Evolutionary conservation across 2,888 invertebrate species (phyloP), one percentile per base, ranked within the genome.

Genomic region (Resseliella maxima): DNA sequence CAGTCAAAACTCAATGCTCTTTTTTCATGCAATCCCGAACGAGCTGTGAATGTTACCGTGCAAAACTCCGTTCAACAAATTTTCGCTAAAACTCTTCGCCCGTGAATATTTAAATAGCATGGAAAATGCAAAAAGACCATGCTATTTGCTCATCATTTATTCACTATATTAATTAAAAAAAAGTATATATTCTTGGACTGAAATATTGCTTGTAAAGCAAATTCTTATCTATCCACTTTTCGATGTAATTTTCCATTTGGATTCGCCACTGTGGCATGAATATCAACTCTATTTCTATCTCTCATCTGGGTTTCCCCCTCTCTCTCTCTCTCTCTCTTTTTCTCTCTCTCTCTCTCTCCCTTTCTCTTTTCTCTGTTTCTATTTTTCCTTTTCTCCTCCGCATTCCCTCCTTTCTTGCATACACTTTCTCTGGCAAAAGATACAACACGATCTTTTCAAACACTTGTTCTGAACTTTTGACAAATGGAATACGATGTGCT

Each of bases 71-170:
- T 50, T 8, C 59, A 15, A 31, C 31, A n/a, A 72, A 31, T 31
- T 31, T 72, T 72, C n/a, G 31, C 31, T 72, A 1, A 27, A 72
- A 72, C 72, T 72, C 35, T 35, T 72, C 31, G 72, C 72, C 72
- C 35, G 72, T 72, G 72, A 72, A 72, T 72, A 72, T 72, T 72
- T 72, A 72, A 72, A 72, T 72, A 31, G 72, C 35, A 72, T 72
- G 31, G 72, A 72, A 72, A 72, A 18, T 72, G 72, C 72, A 72
- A 31, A 72, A 31, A 72, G 72, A 72, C 72, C 72, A 72, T 31
- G 72, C 72, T 72, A 72, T 72, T 31, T 72, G 72, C 72, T 72
- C 72, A 72, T 72, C 31, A 72, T 72, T 72, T 72, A 72, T 72
- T 72, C 31, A 72, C 72, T 24, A 59, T 72, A 72, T 72, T 72